These are phyloP conservation scores for Geophilus truncorum DNA, from an alignment of 2,888 invertebrate genomes.

Conservation along the genomic window DNA sequence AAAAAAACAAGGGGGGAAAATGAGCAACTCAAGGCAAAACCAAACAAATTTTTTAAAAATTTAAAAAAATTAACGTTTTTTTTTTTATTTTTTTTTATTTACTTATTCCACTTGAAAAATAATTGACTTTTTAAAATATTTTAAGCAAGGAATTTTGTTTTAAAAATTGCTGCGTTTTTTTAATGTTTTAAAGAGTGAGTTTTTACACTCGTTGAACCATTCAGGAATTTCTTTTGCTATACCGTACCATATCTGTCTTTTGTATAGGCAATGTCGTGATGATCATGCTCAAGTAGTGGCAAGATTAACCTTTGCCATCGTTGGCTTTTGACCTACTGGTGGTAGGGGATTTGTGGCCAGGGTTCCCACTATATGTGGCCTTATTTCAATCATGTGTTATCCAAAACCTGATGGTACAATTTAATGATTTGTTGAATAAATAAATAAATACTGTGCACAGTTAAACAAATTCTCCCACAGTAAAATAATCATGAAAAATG, in stretches of 20 bases:
- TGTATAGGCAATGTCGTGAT: neutral
- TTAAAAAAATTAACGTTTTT: neutral
- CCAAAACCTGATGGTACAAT: neutral
- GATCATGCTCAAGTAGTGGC: conserved; percentile 7
- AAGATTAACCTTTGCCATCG: neutral
- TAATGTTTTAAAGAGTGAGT: neutral
- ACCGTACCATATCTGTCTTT: neutral
- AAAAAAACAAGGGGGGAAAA: neutral
- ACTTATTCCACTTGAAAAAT: too few relatives aligned
- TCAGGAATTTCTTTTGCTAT: neutral
- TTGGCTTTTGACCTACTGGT: neutral
- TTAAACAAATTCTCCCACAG: too few relatives aligned
- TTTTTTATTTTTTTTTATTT: neutral
- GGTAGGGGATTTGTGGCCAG: neutral
- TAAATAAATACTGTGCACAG: neutral
- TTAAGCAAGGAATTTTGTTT: too few relatives aligned
- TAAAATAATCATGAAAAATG: too few relatives aligned
- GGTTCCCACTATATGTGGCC: neutral
- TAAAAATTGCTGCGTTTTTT: too few relatives aligned
- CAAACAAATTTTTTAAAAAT: neutral
- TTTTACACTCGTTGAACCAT: neutral
- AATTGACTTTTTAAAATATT: too few relatives aligned
- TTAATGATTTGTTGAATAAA: neutral
- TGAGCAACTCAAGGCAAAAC: neutral
- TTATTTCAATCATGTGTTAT: neutral